phyloP scores from a whole-genome alignment of 2,888 invertebrate species.

The Drosophila pseudotalamancana region DNA sequence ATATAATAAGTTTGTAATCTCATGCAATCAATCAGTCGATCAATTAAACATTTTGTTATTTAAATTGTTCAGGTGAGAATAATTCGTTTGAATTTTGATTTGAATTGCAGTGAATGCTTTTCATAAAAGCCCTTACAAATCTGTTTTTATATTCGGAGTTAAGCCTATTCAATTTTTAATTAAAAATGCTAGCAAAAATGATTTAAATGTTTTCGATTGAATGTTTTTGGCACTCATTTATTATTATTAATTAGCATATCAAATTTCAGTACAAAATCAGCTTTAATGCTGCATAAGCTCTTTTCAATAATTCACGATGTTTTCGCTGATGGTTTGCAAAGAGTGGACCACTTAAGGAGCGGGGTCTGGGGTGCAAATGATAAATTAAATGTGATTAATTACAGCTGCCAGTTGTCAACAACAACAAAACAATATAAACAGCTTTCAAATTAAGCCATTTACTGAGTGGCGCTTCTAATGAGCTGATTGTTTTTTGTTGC shows the following conservation, averaged over 20 bases:
- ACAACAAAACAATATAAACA: constrained; percentile 4
- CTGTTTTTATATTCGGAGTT: background rate
- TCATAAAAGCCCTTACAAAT: background rate
- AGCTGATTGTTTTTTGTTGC: constrained; percentile 31
- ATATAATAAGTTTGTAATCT: background rate
- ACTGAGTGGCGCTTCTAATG: constrained; percentile 16
- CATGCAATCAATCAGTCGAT: background rate
- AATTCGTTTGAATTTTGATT: background rate
- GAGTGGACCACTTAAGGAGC: too few species aligned
- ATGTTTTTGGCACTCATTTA: constrained; percentile 1
- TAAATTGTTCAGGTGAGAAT: too few species aligned
- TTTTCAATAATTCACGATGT: constrained; percentile 18
- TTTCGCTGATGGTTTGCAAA: constrained; percentile 15
- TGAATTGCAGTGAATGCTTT: background rate
- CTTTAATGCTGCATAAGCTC: constrained; percentile 39
- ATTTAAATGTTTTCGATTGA: background rate
- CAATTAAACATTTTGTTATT: background rate
- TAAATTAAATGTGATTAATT: constrained; percentile 53
- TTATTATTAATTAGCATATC: constrained; percentile 38
- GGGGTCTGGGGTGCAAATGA: constrained; percentile 16
- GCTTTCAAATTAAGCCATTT: constrained; percentile 18
- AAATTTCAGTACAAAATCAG: constrained; percentile 25
- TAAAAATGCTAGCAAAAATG: background rate
- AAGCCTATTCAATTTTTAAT: background rate
- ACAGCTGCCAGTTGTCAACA: constrained; percentile 17